A percentile compares a stretch with the other conserved stretches of the same genome.
Conservation (phyloP, 2,113 vertebrate genomes). For the Catagonus wagneri region DNA sequence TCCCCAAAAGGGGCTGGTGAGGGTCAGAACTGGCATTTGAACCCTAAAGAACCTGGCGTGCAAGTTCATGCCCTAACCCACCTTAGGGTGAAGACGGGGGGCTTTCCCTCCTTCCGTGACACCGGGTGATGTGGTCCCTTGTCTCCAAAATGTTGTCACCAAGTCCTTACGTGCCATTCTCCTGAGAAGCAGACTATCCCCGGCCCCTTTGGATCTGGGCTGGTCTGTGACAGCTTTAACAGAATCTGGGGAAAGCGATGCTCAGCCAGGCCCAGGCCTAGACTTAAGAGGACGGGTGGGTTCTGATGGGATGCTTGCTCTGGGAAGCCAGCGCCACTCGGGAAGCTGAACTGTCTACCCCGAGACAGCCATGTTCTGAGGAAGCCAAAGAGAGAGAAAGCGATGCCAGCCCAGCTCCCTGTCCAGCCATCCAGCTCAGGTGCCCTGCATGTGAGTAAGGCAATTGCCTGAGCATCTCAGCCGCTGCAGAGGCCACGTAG, state of each 20-base stretch:
- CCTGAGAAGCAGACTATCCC: background rate
- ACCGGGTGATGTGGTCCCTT: background rate
- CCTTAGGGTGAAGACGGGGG: background rate
- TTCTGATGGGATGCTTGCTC: background rate
- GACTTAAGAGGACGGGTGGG: background rate
- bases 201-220: background rate
- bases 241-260: background rate
- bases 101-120: background rate
- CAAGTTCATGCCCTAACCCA: background rate
- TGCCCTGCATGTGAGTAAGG: background rate
- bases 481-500: background rate
- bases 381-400: background rate
- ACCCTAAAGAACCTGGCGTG: background rate
- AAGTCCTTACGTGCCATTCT: background rate
- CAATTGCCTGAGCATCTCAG: background rate
- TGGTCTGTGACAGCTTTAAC: background rate
- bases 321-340: accelerated
- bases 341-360: background rate
- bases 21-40: background rate
- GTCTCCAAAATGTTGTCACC: background rate
- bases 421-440: background rate
- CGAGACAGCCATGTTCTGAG: background rate
- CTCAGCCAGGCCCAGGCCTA: background rate
- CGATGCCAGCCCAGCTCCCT: accelerated
- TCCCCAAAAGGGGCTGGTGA: background rate